Evolutionary conservation across 1,140 invertebrate genomes (phyloP).

Genomic region (Ptiloglossa arizonensis): DNA sequence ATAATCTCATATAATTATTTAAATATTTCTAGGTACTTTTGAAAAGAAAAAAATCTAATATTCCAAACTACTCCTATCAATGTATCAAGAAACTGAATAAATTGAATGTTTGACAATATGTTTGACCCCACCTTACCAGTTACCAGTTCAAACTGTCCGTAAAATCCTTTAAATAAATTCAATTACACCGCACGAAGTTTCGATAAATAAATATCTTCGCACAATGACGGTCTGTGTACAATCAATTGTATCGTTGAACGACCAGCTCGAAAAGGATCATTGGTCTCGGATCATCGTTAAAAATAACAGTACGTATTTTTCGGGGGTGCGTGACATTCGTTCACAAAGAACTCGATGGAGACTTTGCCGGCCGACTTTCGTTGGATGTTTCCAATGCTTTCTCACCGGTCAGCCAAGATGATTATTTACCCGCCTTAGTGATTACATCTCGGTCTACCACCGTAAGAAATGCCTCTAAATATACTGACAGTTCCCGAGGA

Average conservation of each 20-base stretch:
- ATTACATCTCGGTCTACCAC: conserved; percentile 68
- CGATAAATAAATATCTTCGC: conserved; percentile 8
- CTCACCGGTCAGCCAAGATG: conserved; percentile 52
- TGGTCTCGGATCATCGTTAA: conserved; percentile 60
- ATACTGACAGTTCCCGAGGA: conserved; percentile 63
- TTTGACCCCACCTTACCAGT: too few relatives aligned
- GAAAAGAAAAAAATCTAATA: too few relatives aligned
- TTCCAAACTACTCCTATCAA: too few relatives aligned
- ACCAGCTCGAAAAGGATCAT: conserved; percentile 32
- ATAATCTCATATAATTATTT: too few relatives aligned
- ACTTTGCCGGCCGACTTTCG: conserved; percentile 28
- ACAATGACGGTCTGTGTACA: neutral
- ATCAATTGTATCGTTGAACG: neutral
- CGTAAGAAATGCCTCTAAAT: conserved; percentile 59
- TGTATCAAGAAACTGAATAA: too few relatives aligned
- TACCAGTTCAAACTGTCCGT: too few relatives aligned
- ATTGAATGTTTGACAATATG: too few relatives aligned
- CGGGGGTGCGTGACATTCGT: conserved; percentile 45
- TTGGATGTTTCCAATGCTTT: conserved; percentile 8
- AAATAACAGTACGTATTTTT: conserved; percentile 63
- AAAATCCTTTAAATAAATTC: neutral
- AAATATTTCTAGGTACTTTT: too few relatives aligned
- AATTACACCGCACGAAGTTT: neutral
- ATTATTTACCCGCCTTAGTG: conserved; percentile 69
- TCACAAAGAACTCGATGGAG: conserved; percentile 56